Conservation (phyloP, 2,113 vertebrate genomes). For the Ictalurus furcatus region DNA sequence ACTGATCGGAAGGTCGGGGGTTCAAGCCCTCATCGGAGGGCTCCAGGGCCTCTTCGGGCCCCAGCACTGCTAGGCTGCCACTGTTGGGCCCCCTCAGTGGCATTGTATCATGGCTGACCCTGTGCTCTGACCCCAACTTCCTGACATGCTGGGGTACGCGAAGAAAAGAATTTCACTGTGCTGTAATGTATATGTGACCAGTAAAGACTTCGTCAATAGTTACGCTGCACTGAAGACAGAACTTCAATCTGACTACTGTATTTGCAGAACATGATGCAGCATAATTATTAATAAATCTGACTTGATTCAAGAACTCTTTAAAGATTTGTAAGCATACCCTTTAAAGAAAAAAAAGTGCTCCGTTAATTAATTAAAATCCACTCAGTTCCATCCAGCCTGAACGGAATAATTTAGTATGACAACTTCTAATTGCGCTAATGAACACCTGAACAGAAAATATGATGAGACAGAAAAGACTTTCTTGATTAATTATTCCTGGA, state of each 20-base stretch:
- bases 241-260: not conserved
- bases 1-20: no score
- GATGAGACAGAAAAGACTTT: not conserved
- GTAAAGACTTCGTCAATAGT: not conserved
- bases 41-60: no score
- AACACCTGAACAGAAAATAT: not conserved
- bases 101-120: no score
- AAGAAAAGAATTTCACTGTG: no score
- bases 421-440: not conserved
- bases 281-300: not conserved
- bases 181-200: no score
- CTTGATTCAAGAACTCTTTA: not conserved
- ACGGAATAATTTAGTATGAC: not conserved
- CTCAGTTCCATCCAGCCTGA: not conserved
- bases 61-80: no score
- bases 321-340: not conserved
- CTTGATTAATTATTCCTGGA: slow-evolving; percentile 3
- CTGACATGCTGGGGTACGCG: no score
- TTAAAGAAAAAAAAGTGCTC: not conserved
- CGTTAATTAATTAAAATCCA: not conserved
- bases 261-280: not conserved
- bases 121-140: no score
- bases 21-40: no score
- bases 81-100: no score
- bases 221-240: not conserved